These are phyloP conservation scores for Semaprochilodus insignis DNA, from an alignment of 2,797 vertebrate genomes.

Conservation along the genomic window DNA sequence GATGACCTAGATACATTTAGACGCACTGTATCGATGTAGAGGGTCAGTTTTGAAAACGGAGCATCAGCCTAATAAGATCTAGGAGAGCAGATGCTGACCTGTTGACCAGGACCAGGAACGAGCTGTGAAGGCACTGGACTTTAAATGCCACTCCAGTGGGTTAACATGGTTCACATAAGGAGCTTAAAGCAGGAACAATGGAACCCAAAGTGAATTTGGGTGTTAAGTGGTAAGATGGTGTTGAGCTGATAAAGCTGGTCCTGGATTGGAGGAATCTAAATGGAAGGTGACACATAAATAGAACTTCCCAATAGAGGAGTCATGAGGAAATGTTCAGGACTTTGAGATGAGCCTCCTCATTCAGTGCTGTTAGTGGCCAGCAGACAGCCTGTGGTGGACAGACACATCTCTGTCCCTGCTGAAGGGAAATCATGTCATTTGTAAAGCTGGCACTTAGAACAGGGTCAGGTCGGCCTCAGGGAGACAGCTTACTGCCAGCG, in stretches of 20 bases:
- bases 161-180: not conserved
- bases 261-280: not conserved
- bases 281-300: not conserved
- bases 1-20: slow-evolving; percentile 19
- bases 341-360: not conserved
- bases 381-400: not conserved
- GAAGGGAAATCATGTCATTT: slow-evolving; percentile 27
- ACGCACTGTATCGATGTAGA: not conserved
- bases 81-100: not conserved
- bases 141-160: not conserved
- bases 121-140: not conserved
- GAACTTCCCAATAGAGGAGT: not conserved
- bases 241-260: not conserved
- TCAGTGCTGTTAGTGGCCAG: not conserved
- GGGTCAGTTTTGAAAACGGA: not conserved
- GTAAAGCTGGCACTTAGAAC: not conserved
- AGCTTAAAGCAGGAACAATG: not conserved
- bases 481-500: not conserved
- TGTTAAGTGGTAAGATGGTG: not conserved
- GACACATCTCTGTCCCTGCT: not conserved
- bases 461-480: not conserved
- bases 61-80: not conserved
- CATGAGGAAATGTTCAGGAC: not conserved
- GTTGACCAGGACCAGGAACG: not conserved
- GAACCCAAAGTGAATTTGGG: not conserved